Conservation (phyloP, 2,797 vertebrate species). For the Limosa lapponica region DNA sequence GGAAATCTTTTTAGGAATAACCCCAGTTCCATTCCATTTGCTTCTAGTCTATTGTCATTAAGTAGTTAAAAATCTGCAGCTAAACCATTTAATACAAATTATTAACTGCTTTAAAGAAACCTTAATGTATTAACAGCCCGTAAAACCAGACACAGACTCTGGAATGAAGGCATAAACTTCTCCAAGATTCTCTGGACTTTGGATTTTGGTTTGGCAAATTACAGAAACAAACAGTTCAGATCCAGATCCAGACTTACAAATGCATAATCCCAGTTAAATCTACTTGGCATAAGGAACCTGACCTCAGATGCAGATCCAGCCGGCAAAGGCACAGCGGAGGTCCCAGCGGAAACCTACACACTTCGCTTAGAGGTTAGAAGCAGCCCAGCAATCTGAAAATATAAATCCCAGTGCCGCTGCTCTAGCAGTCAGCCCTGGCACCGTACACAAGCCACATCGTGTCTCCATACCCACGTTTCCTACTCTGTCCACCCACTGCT, state of each 20-base stretch:
- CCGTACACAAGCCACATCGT: rapidly evolving
- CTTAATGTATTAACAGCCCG: not conserved
- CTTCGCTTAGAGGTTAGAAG: not conserved
- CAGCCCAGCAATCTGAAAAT: not conserved
- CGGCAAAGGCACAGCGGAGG: not conserved
- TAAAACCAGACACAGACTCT: not conserved
- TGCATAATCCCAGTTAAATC: not conserved
- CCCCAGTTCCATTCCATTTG: not conserved
- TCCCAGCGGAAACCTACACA: not conserved
- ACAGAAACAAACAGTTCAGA: not conserved
- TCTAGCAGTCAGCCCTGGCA: not conserved
- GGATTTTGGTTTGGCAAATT: not conserved
- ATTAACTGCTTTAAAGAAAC: not conserved
- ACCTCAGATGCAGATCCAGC: not conserved
- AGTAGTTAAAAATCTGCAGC: not conserved
- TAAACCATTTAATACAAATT: not conserved
- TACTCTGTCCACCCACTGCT: not conserved
- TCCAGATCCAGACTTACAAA: not conserved
- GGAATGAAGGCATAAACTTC: not conserved
- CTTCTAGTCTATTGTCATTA: not conserved
- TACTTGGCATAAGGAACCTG: not conserved
- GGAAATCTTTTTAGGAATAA: not conserved
- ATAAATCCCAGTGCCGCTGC: not conserved
- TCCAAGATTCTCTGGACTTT: not conserved
- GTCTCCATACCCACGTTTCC: not conserved